A percentile compares a stretch with the other conserved stretches of the same genome.
phyloP scores from a whole-genome alignment of 2,113 vertebrate species.

The Menidia beryllina region DNA sequence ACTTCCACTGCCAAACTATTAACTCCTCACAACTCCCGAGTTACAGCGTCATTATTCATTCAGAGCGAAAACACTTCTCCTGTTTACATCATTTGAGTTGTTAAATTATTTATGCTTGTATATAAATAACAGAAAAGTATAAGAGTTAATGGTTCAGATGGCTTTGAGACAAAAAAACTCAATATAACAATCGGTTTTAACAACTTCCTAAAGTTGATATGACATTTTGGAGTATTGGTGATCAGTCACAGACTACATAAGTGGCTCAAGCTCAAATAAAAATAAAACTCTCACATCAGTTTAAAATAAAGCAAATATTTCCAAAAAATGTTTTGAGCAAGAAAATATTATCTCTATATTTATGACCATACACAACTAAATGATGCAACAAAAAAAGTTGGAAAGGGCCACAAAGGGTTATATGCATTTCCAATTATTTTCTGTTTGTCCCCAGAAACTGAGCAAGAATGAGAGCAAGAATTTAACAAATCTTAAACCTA shows the following conservation, averaged over 20 bases:
- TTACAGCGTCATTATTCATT: conserved; percentile 94
- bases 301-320: neutral
- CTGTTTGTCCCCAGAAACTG: no score
- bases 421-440: no score
- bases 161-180: neutral
- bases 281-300: neutral
- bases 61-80: conserved; percentile 45
- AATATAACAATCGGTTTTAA: neutral
- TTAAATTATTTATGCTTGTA: conserved; percentile 22
- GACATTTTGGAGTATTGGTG: neutral
- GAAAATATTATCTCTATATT: no score
- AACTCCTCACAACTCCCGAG: conserved; percentile 93
- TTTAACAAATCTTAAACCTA: no score
- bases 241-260: neutral
- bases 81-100: conserved; percentile 49
- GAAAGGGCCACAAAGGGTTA: no score
- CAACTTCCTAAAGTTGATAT: neutral
- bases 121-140: neutral
- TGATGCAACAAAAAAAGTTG: no score
- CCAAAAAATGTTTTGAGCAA: no score
- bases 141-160: neutral
- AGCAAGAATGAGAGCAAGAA: no score
- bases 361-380: no score
- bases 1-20: conserved; percentile 96
- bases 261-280: neutral